Evolutionary conservation across 2,888 invertebrate genomes (phyloP), one percentile per base, ranked within the genome.

Genomic region (Masnerella sp.): DNA sequence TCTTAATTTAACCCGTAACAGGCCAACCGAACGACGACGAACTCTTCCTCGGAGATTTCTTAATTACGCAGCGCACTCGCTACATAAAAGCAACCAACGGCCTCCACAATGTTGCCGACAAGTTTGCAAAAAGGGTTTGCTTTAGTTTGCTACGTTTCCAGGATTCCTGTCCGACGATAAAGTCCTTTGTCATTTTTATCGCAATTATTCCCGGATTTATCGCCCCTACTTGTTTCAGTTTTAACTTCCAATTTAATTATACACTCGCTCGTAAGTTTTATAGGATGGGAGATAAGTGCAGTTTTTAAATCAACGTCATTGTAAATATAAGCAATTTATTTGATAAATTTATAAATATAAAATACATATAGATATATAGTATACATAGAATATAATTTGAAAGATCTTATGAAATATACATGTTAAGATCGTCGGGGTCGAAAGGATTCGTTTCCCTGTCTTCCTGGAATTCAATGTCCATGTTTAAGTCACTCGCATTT

Each of bases 181-280:
- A 84, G 78, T 77, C 81, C 79, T 85, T 83, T 83, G 82, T 86
- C 85, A 87, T 84, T 84, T 87, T 87, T 85, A 87, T 87, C 86
- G 81, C 80, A 83, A 85, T 85, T 85, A 85, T 85, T 85, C 82
- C 84, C 82, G 81, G 80, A 81, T 83, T 85, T 85, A 85, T 85
- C 85, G 83, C 83, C 9, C 12, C 15, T 11, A 20, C 28, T 58
- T 49, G 38, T 69, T 52, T 54, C 17, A 47, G 58, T 36, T 62
- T 30, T 25, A 30, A 51, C 47, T 61, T 42, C 28, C 20, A 38
- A 61, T 67, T 47, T 61, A 61, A 67, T 62, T 61, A 56, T 42
- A 12, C 36, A 36, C 42, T 52, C 51, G 20, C 28, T n/a, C n/a
- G n/a, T n/a, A n/a, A n/a, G n/a, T n/a, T n/a, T n/a, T n/a, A n/a